These are phyloP conservation scores for Ichneumon xanthorius DNA, from an alignment of 2,888 invertebrate genomes.

Conservation along the genomic window DNA sequence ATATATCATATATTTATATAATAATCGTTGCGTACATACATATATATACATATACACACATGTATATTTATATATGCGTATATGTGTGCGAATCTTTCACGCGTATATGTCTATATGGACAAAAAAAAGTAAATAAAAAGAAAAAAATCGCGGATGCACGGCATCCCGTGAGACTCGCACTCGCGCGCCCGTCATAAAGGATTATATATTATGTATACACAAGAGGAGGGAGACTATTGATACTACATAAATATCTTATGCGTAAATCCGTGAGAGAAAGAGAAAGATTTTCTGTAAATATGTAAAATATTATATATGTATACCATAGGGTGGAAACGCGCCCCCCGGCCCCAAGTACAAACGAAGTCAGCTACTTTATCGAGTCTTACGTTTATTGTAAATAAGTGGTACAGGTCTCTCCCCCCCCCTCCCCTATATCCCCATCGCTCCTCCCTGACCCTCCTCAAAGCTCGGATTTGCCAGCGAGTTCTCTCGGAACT, in stretches of 20 bases:
- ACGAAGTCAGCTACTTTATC: conserved; percentile 83
- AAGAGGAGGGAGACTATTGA: conserved; percentile 51
- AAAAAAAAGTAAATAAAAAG: conserved; percentile 51
- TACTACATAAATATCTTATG: conserved; percentile 47
- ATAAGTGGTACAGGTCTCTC: conserved; percentile 72
- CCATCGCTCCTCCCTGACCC: background rate
- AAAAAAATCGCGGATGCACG: conserved; percentile 7
- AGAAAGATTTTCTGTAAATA: conserved; percentile 77
- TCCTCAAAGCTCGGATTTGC: conserved; percentile 22
- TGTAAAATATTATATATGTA: conserved; percentile 77
- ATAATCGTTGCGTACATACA: conserved; percentile 68
- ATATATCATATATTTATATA: conserved; percentile 69
- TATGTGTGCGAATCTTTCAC: conserved; percentile 67
- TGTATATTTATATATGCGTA: conserved; percentile 63
- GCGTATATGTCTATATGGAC: conserved; percentile 66
- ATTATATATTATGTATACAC: conserved; percentile 57
- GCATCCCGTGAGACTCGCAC: conserved; percentile 33
- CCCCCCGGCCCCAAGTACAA: conserved; percentile 84
- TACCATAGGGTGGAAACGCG: conserved; percentile 81
- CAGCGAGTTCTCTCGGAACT: conserved; percentile 13
- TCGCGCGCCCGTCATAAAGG: conserved; percentile 53
- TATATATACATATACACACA: conserved; percentile 41
- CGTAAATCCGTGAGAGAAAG: conserved; percentile 54
- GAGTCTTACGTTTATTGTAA: conserved; percentile 81
- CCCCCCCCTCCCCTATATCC: background rate